These are phyloP conservation scores for Acanthosepion lycidas DNA, from an alignment of 2,888 invertebrate species.

Conservation along the genomic window DNA sequence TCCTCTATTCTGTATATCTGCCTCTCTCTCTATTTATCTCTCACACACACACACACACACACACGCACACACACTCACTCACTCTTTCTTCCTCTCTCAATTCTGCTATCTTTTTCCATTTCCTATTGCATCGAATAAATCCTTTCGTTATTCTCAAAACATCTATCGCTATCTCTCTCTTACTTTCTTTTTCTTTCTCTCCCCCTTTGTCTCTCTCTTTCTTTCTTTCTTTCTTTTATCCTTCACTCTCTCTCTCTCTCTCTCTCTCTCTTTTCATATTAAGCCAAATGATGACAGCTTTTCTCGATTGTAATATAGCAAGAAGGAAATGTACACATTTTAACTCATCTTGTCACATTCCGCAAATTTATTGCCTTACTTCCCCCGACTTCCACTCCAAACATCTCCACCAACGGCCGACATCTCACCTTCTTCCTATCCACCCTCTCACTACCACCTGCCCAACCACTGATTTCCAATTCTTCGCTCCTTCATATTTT, in stretches of 20 bases:
- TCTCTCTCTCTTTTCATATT: background rate
- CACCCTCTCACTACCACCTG: background rate
- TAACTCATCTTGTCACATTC: constrained; percentile 33
- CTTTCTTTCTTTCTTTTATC: background rate
- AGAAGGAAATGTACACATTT: background rate
- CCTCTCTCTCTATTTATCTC: background rate
- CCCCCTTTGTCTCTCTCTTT: background rate
- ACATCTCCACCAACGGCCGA: background rate
- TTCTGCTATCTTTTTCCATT: no score
- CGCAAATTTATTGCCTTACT: background rate
- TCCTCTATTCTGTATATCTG: background rate
- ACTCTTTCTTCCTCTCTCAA: no score
- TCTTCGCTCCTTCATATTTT: background rate
- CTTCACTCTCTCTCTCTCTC: background rate
- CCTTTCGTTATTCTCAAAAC: no score
- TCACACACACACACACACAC: no score
- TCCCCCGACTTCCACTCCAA: background rate
- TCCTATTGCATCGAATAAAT: no score
- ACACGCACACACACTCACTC: no score
- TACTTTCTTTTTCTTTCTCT: background rate
- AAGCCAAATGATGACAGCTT: background rate
- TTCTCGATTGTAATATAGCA: background rate
- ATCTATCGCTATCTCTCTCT: no score
- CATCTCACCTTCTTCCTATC: background rate
- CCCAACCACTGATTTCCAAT: constrained; percentile 21